These are phyloP conservation scores for Polymixis lichenea DNA, from an alignment of 2,888 invertebrate genomes.

Conservation along the genomic window DNA sequence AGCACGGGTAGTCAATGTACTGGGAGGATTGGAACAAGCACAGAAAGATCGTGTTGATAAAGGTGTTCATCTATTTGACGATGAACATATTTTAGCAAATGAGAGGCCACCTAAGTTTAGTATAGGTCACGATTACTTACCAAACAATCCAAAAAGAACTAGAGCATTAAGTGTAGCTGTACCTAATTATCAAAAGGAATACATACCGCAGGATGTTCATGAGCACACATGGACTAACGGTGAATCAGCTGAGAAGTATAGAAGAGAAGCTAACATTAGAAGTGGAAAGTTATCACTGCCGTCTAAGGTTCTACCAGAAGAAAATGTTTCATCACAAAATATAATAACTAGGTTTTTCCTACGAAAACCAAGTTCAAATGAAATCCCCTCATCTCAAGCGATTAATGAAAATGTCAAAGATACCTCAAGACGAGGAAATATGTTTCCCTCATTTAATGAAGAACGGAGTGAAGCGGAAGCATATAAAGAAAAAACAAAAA, in stretches of 20 bases:
- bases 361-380: conserved; percentile 80
- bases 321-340: conserved; percentile 74
- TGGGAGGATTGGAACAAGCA: conserved; percentile 91
- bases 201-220: conserved; percentile 82
- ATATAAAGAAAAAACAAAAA: conserved; percentile 84
- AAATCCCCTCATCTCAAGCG: conserved; percentile 80
- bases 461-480: conserved; percentile 78
- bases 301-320: conserved; percentile 70
- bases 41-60: conserved; percentile 86
- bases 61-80: conserved; percentile 93
- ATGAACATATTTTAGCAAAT: conserved; percentile 93
- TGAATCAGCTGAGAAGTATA: conserved; percentile 90
- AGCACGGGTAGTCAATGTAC: conserved; percentile 94
- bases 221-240: conserved; percentile 93
- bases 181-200: conserved; percentile 85
- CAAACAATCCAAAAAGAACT: conserved; percentile 85
- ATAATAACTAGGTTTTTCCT: conserved; percentile 80
- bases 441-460: conserved; percentile 81
- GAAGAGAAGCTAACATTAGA: conserved; percentile 87
- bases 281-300: conserved; percentile 86
- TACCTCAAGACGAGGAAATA: conserved; percentile 80
- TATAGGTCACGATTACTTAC: conserved; percentile 86
- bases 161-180: conserved; percentile 92
- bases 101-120: conserved; percentile 91
- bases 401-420: conserved; percentile 74